Percentiles rank a stretch among this genome's conserved stretches.
Conservation (phyloP, 2,888 invertebrate genomes). For the Xanthia togata region DNA sequence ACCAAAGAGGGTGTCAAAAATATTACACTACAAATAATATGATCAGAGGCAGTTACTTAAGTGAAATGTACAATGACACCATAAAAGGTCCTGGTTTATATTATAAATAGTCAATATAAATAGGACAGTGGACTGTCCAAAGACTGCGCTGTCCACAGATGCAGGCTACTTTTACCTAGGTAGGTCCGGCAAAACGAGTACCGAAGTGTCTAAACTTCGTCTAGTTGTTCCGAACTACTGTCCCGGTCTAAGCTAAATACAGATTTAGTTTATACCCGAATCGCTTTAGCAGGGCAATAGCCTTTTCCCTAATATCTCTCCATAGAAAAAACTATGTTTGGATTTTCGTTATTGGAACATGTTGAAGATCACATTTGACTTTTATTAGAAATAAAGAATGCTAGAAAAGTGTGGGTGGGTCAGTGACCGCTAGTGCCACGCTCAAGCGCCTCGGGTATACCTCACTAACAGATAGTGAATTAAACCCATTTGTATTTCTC, state of each 20-base stretch:
- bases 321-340: too few relatives aligned
- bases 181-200: background rate
- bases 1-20: background rate
- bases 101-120: too few relatives aligned
- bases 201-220: constrained; percentile 25
- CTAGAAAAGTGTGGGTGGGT: too few relatives aligned
- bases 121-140: constrained; percentile 2
- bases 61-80: background rate
- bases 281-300: too few relatives aligned
- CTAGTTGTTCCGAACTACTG: constrained; percentile 11
- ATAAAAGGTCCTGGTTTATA: background rate
- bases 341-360: too few relatives aligned
- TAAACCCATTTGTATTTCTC: background rate
- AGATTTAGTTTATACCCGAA: background rate
- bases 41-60: too few relatives aligned
- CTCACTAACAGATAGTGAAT: background rate
- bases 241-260: constrained; percentile 1
- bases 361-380: too few relatives aligned
- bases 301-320: too few relatives aligned
- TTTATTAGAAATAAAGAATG: too few relatives aligned
- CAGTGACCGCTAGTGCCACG: too few relatives aligned
- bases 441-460: too few relatives aligned
- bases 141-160: background rate
- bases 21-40: too few relatives aligned
- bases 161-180: background rate